A percentile compares a stretch with the other conserved stretches of the same genome.
phyloP scores from a whole-genome alignment of 2,113 vertebrate species.

The Clarias batrachus region DNA sequence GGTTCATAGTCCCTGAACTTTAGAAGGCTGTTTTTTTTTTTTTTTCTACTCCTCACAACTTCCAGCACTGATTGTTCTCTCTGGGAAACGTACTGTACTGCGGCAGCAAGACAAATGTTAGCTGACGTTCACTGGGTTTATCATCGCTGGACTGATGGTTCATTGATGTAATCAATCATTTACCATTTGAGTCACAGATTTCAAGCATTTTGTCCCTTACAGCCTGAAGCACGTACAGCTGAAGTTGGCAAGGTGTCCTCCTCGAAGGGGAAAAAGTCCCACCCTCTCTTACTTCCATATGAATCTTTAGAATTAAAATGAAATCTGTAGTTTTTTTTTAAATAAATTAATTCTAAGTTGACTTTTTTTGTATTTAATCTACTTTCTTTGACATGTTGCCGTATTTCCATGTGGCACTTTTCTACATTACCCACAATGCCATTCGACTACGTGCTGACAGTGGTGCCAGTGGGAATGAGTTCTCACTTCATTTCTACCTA shows the following conservation, averaged over 20 bases:
- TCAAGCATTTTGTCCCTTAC: not conserved
- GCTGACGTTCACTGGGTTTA: not conserved
- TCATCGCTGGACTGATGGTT: not conserved
- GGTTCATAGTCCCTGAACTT: conserved; percentile 52
- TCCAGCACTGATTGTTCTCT: conserved; percentile 26
- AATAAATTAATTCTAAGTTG: not conserved
- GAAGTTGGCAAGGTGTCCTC: not conserved
- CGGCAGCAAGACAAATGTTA: not conserved
- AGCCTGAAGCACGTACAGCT: not conserved
- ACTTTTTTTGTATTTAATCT: not conserved
- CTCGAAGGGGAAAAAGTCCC: not conserved
- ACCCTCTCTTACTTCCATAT: not conserved
- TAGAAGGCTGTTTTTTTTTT: conserved; percentile 32
- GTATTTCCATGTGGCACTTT: not conserved
- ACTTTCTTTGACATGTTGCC: not conserved
- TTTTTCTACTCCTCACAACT: conserved; percentile 17
- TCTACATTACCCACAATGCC: not conserved
- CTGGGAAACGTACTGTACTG: not conserved
- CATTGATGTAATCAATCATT: conserved; percentile 29
- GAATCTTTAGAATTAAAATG: not conserved
- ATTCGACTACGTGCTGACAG: not conserved
- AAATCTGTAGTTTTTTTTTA: not conserved
- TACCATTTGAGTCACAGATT: conserved; percentile 1
- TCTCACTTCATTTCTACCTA: not conserved
- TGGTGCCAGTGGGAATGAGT: not conserved